A percentile compares a stretch with the other conserved stretches of the same genome.
These are phyloP conservation scores for Semnornis frantzii DNA, from an alignment of 2,113 vertebrate genomes.

Conservation along the genomic window DNA sequence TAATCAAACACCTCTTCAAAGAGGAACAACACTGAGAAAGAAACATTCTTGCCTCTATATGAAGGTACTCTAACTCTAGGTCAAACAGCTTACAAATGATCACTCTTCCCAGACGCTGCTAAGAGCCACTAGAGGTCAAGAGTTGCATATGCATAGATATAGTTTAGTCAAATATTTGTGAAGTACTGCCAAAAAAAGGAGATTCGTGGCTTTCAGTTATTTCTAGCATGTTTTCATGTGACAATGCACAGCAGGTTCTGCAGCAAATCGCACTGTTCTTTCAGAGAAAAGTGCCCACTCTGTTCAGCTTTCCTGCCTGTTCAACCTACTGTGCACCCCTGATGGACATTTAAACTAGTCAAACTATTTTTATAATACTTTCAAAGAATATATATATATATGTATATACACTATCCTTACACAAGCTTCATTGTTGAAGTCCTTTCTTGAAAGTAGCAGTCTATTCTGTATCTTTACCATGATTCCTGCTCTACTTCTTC, in stretches of 20 bases:
- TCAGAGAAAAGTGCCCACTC: not conserved
- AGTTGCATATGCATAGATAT: not conserved
- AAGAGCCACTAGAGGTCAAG: not conserved
- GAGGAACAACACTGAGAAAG: not conserved
- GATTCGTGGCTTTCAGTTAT: not conserved
- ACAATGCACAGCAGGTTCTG: not conserved
- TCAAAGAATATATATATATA: not conserved
- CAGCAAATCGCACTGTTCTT: not conserved
- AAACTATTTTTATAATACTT: not conserved
- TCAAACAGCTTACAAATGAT: not conserved
- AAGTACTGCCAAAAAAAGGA: not conserved
- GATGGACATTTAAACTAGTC: not conserved
- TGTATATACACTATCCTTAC: fast-evolving
- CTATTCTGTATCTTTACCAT: not conserved
- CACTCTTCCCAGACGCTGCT: not conserved
- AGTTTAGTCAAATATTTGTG: not conserved
- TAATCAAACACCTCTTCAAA: not conserved
- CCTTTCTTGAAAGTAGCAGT: not conserved
- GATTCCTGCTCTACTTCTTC: not conserved
- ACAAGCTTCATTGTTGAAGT: not conserved
- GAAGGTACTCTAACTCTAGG: not conserved
- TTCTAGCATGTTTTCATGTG: not conserved
- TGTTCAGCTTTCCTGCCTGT: not conserved
- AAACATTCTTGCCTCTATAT: not conserved
- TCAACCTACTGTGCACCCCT: not conserved